These are phyloP conservation scores for Cyprinus carpio DNA, from an alignment of 2,113 vertebrate genomes.

Conservation along the genomic window DNA sequence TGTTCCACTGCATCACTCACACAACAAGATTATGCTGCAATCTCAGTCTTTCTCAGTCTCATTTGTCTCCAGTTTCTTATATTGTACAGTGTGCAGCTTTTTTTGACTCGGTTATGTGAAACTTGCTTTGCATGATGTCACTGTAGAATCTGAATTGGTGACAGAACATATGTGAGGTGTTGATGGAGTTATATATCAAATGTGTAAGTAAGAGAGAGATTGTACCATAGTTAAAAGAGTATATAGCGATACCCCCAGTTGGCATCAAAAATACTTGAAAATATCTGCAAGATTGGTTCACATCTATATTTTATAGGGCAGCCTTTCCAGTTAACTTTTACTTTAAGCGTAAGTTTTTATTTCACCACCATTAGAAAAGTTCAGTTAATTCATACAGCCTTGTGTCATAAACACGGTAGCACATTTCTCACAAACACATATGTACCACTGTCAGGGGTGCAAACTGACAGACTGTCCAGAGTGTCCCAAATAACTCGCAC, in stretches of 20 bases:
- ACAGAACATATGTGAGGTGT: no score
- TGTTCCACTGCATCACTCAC: background rate
- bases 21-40: background rate
- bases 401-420: background rate
- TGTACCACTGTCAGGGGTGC: constrained; percentile 21
- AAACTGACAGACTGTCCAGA: constrained; percentile 38
- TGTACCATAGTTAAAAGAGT: background rate
- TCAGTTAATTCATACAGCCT: background rate
- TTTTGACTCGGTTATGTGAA: background rate
- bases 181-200: background rate
- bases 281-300: background rate
- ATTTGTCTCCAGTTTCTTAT: background rate
- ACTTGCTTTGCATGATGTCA: background rate
- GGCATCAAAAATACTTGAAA: background rate
- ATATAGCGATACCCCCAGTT: background rate
- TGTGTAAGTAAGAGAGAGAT: background rate
- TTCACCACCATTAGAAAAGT: background rate
- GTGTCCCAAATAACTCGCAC: constrained; percentile 17
- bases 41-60: background rate
- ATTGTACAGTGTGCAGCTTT: background rate
- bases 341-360: background rate
- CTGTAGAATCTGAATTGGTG: no score
- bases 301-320: background rate
- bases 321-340: background rate
- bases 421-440: constrained; percentile 23